phyloP scores from a whole-genome alignment of 1,140 invertebrate genomes.

The Saccostrea glomerata region DNA sequence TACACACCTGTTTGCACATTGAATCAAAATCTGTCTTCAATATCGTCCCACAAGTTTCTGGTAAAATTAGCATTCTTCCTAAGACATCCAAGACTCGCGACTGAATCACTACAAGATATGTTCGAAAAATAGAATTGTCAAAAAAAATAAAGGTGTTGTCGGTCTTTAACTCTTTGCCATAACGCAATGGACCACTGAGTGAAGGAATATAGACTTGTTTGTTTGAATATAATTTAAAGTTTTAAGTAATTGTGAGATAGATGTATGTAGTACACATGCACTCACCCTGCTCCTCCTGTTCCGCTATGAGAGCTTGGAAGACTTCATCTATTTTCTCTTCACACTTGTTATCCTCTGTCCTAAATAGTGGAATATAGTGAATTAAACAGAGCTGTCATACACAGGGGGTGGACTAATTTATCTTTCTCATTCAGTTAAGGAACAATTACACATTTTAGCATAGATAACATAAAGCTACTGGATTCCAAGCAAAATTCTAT shows the following conservation, averaged over 20 bases:
- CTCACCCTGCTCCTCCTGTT: constrained; percentile 86
- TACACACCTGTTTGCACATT: constrained; percentile 90
- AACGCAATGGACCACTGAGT: background rate
- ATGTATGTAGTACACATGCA: background rate
- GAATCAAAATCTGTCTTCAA: constrained; percentile 94
- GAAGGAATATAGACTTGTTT: background rate
- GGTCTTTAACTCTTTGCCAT: background rate
- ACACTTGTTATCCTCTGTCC: constrained; percentile 83
- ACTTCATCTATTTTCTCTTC: constrained; percentile 84
- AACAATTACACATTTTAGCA: too few species aligned
- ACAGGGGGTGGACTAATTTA: too few species aligned
- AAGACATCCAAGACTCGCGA: constrained; percentile 87
- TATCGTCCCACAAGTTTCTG: constrained; percentile 94
- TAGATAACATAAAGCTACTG: background rate
- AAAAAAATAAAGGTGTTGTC: background rate
- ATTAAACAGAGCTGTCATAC: too few species aligned
- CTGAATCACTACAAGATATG: constrained; percentile 3
- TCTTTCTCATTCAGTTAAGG: too few species aligned
- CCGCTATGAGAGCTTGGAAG: constrained; percentile 92
- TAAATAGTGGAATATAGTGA: constrained; percentile 66
- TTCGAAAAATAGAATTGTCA: background rate
- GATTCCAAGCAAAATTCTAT: too few species aligned
- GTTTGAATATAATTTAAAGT: too few species aligned
- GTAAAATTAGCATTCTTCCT: constrained; percentile 92
- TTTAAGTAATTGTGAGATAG: background rate